Percentiles rank a stretch among this genome's conserved stretches.
Conservation (phyloP, 2,113 vertebrate genomes). For the Rhea pennata region DNA sequence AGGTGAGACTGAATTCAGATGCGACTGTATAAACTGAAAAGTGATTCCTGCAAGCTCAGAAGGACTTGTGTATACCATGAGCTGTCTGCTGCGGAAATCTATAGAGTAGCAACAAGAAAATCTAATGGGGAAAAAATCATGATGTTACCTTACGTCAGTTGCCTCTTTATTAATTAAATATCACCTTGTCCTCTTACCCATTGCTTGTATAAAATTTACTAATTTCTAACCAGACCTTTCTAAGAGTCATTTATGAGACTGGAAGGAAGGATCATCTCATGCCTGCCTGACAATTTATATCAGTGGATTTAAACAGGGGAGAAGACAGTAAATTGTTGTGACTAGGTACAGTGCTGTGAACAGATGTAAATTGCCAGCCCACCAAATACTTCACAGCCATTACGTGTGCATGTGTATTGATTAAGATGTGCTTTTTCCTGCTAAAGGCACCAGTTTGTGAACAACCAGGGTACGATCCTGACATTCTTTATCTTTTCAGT, state of each 20-base stretch:
- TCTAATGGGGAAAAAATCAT: background rate
- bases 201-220: background rate
- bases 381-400: background rate
- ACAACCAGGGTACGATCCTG: background rate
- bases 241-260: background rate
- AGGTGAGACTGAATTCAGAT: background rate
- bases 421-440: background rate
- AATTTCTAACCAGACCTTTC: background rate
- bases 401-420: background rate
- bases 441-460: conserved; percentile 21
- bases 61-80: accelerated
- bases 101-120: background rate
- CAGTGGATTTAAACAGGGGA: background rate
- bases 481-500: background rate
- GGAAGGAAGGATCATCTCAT: background rate
- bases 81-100: background rate
- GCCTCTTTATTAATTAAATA: background rate
- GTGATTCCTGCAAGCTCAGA: background rate
- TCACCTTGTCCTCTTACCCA: background rate
- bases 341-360: background rate
- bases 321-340: background rate
- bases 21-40: background rate
- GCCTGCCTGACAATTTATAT: background rate
- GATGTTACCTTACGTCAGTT: background rate
- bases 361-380: background rate